Base-by-base conservation (phyloP, 2,797 vertebrate genomes). In the Cirrhinus mrigala region DNA sequence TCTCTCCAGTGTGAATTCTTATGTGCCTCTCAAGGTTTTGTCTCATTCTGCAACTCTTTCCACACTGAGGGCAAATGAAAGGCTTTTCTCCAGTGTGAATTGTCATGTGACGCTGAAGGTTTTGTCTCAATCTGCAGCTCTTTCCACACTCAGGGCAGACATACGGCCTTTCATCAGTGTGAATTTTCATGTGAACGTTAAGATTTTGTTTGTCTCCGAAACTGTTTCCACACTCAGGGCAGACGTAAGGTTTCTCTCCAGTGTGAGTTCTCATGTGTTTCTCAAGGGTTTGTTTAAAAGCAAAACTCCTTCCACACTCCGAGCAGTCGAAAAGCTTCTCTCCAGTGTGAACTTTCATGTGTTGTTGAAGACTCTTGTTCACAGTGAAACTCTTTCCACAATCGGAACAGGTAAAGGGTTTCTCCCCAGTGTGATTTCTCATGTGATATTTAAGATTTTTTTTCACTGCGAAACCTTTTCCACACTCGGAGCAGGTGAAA, bases 301-400 rank as follows among this genome's bases (percentile, higher is more conserved):
- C 40, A 33, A 62, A 79, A 46, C 37, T 66, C 37, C 15, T 64
- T 64, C 37, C 77, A 66, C 77, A 64, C 77, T 58, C n/a, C n/a
- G 29, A 33, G n/a, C 77, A 64, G 37, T 5, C 58, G 40, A 46
- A 80, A 22, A 22, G 78, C 5, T 66, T 80, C 12, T 81, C 79
- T 50, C 79, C 79, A 0, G 79, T 81, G 79, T 81, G 79, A 52
- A 15, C 29, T 46, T 20, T 71, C 40, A 71, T 71, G 69, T 71
- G 69, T 14, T 22, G 22, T 24, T 71, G 22, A 71, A 44, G 37
- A 15, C 9, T 71, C 20, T 71, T 46, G 22, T 46, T 71, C 69
- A 71, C 22, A 14, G 22, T 46, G 40, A 44, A 71, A n/a, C 22
- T 15, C 40, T 71, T 71, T 46, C 4, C 69, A 46, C 69, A 71